These are phyloP conservation scores for Lathamus discolor DNA, from an alignment of 2,113 vertebrate species.

Conservation along the genomic window DNA sequence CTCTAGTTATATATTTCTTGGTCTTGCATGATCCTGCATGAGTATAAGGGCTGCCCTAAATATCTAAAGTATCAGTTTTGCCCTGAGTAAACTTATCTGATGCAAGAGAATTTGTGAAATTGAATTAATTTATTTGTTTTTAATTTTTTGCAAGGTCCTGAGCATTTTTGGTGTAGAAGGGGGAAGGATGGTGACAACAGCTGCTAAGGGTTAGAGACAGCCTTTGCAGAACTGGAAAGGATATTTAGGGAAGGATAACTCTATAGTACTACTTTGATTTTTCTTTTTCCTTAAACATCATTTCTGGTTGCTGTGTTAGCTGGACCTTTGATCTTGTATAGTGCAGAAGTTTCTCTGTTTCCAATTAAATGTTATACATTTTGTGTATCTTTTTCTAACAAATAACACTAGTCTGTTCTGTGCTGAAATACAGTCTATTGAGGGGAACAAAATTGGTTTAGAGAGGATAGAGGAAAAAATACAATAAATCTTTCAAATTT, in stretches of 20 bases:
- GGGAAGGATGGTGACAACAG: background rate
- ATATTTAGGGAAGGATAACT: background rate
- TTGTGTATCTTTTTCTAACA: background rate
- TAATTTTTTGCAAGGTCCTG: background rate
- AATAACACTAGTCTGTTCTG: background rate
- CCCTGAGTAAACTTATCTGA: background rate
- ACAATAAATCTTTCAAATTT: background rate
- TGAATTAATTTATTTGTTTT: background rate
- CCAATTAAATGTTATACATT: background rate
- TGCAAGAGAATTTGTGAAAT: background rate
- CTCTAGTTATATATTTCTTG: background rate
- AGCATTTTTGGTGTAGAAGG: background rate
- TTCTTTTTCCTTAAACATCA: background rate
- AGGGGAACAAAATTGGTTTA: background rate
- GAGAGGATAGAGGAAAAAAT: background rate
- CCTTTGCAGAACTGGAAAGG: background rate
- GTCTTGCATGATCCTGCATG: background rate
- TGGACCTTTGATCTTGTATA: background rate
- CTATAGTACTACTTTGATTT: background rate
- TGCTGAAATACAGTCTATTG: background rate
- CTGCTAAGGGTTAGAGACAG: background rate
- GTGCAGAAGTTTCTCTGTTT: background rate
- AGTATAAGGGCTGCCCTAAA: background rate
- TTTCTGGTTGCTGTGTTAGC: background rate
- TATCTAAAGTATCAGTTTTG: background rate